These are phyloP conservation scores for Rana temporaria DNA, from an alignment of 2,113 vertebrate genomes.

Conservation along the genomic window DNA sequence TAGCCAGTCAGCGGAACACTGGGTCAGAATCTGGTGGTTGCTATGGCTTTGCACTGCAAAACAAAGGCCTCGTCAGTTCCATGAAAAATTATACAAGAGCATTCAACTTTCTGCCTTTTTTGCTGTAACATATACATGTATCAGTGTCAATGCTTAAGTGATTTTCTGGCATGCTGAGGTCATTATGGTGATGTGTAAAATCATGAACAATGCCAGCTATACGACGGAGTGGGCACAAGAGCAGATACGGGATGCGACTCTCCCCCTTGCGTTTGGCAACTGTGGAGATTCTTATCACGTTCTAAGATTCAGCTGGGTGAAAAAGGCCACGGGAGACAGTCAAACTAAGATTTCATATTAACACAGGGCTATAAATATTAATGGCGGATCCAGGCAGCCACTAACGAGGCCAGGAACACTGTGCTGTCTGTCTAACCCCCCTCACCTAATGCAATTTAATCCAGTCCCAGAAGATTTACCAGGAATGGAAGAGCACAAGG, in stretches of 20 bases:
- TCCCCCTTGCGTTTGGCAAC: conserved; percentile 37
- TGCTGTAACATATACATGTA: background rate
- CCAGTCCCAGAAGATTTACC: background rate
- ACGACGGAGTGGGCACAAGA: background rate
- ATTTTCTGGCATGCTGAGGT: background rate
- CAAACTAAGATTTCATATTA: conserved; percentile 58
- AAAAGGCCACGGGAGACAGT: conserved; percentile 58
- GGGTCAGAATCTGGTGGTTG: background rate
- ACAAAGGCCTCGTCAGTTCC: background rate
- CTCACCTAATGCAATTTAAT: conserved; percentile 55
- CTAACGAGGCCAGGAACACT: conserved; percentile 61
- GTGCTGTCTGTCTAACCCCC: conserved; percentile 60
- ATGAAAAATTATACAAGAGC: conserved; percentile 7
- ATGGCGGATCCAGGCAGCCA: conserved; percentile 60
- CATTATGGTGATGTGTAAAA: background rate
- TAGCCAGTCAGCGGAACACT: conserved; percentile 21
- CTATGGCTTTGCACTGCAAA: conserved; percentile 7
- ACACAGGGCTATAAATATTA: conserved; percentile 65
- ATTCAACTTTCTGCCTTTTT: conserved; percentile 13
- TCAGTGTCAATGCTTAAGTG: background rate
- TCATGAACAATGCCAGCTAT: conserved; percentile 6
- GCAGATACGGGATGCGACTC: background rate
- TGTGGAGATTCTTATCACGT: conserved; percentile 56
- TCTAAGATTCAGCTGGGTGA: conserved; percentile 44
- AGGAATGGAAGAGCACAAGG: conserved; percentile 39